Conservation (phyloP, 1,140 invertebrate species). For the Bombus consobrinus region DNA sequence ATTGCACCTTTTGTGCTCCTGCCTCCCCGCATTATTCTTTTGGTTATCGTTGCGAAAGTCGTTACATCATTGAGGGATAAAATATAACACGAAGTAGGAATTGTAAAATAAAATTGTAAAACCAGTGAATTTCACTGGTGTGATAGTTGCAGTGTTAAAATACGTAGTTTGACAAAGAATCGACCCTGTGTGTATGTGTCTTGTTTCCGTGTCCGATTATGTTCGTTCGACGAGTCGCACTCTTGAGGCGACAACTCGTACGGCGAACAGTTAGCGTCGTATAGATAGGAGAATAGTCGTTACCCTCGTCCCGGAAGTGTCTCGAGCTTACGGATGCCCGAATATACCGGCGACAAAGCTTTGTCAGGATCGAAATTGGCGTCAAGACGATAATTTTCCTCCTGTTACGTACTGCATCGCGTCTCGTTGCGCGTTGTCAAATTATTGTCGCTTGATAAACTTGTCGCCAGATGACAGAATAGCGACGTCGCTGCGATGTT, state of each 20-base stretch:
- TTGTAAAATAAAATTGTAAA: no score
- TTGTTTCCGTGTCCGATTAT: neutral
- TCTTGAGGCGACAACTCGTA: neutral
- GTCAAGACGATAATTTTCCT: constrained; percentile 61
- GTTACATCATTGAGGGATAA: accelerated
- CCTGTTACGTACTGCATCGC: constrained; percentile 21
- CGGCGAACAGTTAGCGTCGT: neutral
- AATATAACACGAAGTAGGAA: no score
- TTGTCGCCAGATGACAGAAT: constrained; percentile 5
- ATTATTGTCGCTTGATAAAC: constrained; percentile 61
- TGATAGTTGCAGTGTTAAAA: no score
- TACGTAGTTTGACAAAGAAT: constrained; percentile 23
- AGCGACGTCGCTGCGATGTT: neutral
- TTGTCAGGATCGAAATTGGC: constrained; percentile 66
- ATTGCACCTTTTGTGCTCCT: no score
- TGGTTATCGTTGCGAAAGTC: no score
- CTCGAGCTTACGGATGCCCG: constrained; percentile 32
- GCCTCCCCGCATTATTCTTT: no score
- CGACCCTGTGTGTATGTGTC: constrained; percentile 33
- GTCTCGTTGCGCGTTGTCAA: constrained; percentile 44
- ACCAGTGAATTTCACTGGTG: accelerated
- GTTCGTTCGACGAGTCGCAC: constrained; percentile 19
- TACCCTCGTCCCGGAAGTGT: constrained; percentile 35
- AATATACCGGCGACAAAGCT: constrained; percentile 36
- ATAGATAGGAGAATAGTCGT: constrained; percentile 29